phyloP scores from a whole-genome alignment of 2,113 vertebrate genomes.

The Cebus imitator region DNA sequence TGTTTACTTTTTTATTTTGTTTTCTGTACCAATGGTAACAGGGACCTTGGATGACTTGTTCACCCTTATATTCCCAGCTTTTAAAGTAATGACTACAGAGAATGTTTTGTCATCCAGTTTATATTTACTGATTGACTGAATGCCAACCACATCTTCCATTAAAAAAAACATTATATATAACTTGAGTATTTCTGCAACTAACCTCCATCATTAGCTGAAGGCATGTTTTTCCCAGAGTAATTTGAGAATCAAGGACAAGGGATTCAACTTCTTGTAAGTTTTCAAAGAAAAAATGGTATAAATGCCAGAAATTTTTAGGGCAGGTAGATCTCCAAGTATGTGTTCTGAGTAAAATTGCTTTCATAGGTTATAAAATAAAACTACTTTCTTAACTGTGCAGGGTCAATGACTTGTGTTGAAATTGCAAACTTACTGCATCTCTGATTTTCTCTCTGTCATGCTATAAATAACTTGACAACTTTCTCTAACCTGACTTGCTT shows the following conservation, averaged over 20 bases:
- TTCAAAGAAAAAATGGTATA: neutral
- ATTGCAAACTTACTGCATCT: neutral
- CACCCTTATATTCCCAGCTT: neutral
- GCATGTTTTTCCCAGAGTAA: neutral
- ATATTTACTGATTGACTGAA: neutral
- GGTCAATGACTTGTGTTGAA: conserved; percentile 49
- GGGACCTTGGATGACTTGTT: accelerated
- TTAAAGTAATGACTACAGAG: neutral
- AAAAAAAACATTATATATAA: neutral
- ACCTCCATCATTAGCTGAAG: neutral
- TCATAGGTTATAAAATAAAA: conserved; percentile 19
- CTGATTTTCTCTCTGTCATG: neutral
- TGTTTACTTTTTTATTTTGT: neutral
- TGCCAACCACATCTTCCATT: neutral
- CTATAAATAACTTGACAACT: conserved; percentile 54
- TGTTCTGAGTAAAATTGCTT: conserved; percentile 30
- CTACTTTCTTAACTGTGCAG: conserved; percentile 8
- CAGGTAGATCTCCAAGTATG: neutral
- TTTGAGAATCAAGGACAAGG: neutral
- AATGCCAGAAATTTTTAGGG: neutral
- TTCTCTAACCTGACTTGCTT: conserved; percentile 33
- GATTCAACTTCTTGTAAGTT: neutral
- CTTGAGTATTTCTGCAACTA: neutral
- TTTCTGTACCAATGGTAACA: neutral
- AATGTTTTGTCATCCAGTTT: neutral